Evolutionary conservation across 2,113 vertebrate species (phyloP).

Genomic region (Columba janthina): DNA sequence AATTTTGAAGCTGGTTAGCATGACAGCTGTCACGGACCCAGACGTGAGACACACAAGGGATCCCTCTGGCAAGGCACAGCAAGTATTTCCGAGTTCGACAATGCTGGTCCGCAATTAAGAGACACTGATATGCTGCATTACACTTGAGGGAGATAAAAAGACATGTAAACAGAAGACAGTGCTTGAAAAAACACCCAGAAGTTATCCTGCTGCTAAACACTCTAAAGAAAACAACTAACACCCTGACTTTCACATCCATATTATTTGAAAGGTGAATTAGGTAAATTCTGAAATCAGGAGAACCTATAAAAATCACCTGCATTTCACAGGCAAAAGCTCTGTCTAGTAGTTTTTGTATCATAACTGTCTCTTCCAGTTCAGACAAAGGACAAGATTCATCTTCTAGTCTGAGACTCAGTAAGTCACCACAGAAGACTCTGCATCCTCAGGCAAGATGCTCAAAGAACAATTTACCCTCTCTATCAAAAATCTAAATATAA

Average conservation of each 20-base stretch:
- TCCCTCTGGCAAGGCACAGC: constrained; percentile 92
- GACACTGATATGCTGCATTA: constrained; percentile 90
- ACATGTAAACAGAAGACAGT: background rate
- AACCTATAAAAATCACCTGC: background rate
- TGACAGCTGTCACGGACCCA: constrained; percentile 97
- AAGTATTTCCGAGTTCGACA: constrained; percentile 93
- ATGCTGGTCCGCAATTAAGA: constrained; percentile 95
- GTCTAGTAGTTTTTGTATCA: background rate
- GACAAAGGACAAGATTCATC: background rate
- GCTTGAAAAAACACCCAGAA: background rate
- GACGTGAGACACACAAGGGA: constrained; percentile 93
- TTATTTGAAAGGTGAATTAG: background rate
- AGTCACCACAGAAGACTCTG: background rate
- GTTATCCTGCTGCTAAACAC: background rate
- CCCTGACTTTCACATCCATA: background rate
- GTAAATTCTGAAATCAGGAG: background rate
- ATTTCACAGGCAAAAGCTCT: background rate
- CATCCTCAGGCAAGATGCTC: background rate
- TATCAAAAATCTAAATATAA: background rate
- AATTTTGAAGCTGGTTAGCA: constrained; percentile 93
- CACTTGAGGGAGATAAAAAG: constrained; percentile 76
- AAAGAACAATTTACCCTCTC: background rate
- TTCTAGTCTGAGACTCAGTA: background rate
- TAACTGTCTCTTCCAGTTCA: background rate
- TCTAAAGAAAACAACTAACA: background rate